A percentile compares a stretch with the other conserved stretches of the same genome.
Evolutionary conservation across 2,113 vertebrate species (phyloP).

Genomic region (Capreolus pygargus): DNA sequence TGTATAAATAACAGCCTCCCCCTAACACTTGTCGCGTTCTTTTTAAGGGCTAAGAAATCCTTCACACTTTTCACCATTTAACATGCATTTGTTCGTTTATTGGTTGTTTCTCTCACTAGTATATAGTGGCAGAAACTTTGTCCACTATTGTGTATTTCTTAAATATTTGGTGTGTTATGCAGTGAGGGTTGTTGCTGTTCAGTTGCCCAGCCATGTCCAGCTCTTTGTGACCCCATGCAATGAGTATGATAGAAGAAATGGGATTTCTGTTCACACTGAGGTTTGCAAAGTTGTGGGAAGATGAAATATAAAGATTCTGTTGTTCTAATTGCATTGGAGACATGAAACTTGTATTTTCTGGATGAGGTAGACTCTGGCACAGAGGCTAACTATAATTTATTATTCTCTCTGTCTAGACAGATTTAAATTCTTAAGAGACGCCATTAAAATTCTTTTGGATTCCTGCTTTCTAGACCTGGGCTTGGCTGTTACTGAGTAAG

Average conservation of each 20-base stretch:
- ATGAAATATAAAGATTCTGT: conserved; percentile 33
- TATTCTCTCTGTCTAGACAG: conserved; percentile 17
- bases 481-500: background rate
- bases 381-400: background rate
- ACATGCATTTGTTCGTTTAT: background rate
- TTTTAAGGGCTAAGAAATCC: background rate
- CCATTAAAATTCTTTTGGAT: conserved; percentile 20
- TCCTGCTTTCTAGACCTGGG: background rate
- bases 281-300: conserved; percentile 7
- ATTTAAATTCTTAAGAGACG: conserved; percentile 36
- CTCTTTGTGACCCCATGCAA: background rate
- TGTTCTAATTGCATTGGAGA: background rate
- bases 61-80: background rate
- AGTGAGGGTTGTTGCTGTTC: background rate
- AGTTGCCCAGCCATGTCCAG: background rate
- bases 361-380: background rate
- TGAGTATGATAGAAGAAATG: background rate
- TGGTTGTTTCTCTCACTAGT: background rate
- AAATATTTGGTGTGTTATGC: background rate
- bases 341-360: conserved; percentile 33
- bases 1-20: background rate
- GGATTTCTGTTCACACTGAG: background rate
- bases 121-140: background rate
- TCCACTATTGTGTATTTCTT: background rate
- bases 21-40: background rate